A percentile compares a stretch with the other conserved stretches of the same genome.
Conservation (phyloP, 2,888 invertebrate genomes). For the Calameuta idolon region DNA sequence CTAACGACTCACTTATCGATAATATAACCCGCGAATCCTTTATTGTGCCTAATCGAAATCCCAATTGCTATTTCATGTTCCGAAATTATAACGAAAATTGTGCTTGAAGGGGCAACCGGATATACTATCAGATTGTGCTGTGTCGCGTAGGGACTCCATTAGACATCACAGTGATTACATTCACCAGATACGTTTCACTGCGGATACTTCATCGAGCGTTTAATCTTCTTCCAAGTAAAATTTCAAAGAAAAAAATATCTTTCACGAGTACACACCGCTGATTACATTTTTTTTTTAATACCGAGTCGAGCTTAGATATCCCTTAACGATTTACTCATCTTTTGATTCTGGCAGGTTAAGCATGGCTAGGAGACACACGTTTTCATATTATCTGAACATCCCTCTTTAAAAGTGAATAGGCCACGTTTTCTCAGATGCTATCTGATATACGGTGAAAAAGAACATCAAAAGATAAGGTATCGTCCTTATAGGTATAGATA, state of each 20-base stretch:
- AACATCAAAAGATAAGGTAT: background rate
- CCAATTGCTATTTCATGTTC: conserved; percentile 46
- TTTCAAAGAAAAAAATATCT: background rate
- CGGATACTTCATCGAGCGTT: background rate
- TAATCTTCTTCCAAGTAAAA: background rate
- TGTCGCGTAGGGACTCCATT: background rate
- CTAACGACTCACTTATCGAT: conserved; percentile 33
- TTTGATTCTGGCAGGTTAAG: conserved; percentile 41
- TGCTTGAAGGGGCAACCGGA: conserved; percentile 3
- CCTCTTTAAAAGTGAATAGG: background rate
- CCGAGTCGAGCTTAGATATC: background rate
- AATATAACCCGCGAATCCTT: conserved; percentile 15
- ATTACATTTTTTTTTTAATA: background rate
- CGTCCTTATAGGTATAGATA: background rate
- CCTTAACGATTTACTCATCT: conserved; percentile 51
- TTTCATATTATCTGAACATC: background rate
- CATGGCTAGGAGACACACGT: background rate
- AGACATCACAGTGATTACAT: background rate
- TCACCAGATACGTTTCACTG: background rate
- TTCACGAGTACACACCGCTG: background rate
- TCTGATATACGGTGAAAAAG: background rate
- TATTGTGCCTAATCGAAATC: conserved; percentile 11
- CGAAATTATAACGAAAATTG: conserved; percentile 40
- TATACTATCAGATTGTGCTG: background rate
- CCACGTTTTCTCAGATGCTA: background rate